These are phyloP conservation scores for Carposina sasakii DNA, from an alignment of 1,140 invertebrate species.

Conservation along the genomic window DNA sequence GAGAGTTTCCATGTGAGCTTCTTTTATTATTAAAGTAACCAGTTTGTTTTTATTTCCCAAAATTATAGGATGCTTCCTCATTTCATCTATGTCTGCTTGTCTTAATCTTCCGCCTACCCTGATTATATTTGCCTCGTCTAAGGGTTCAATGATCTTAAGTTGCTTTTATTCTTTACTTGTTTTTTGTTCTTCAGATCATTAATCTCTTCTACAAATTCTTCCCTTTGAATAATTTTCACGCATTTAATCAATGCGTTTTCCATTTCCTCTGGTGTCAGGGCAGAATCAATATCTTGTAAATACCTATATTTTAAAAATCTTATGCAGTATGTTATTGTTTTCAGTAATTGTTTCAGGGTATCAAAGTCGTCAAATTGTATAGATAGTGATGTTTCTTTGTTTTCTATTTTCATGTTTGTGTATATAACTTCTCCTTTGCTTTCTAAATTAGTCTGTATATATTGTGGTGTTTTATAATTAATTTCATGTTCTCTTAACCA, in stretches of 20 bases:
- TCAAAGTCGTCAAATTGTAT: slow-evolving; percentile 14
- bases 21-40: slow-evolving; percentile 12
- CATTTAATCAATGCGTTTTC: slow-evolving; percentile 14
- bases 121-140: slow-evolving; percentile 43
- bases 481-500: slow-evolving; percentile 24
- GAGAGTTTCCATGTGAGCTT: slow-evolving; percentile 13
- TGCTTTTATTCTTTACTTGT: slow-evolving; percentile 17
- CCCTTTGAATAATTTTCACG: slow-evolving; percentile 18
- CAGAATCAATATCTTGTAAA: not conserved
- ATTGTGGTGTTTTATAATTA: slow-evolving; percentile 5
- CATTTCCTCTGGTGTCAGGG: slow-evolving; percentile 14
- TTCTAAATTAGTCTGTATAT: slow-evolving; percentile 12
- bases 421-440: slow-evolving; percentile 27
- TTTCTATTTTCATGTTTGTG: slow-evolving; percentile 2
- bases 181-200: slow-evolving; percentile 13
- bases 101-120: slow-evolving; percentile 55
- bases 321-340: slow-evolving; percentile 12
- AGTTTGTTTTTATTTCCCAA: slow-evolving; percentile 17
- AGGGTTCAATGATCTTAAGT: slow-evolving; percentile 23
- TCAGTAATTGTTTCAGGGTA: slow-evolving; percentile 10
- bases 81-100: slow-evolving; percentile 29
- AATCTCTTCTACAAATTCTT: slow-evolving; percentile 26
- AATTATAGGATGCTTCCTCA: slow-evolving; percentile 38
- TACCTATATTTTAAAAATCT: slow-evolving; percentile 15
- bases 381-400: not conserved